Evolutionary conservation across 2,888 invertebrate genomes (phyloP).

Genomic region (Caenorhabditis angaria): DNA sequence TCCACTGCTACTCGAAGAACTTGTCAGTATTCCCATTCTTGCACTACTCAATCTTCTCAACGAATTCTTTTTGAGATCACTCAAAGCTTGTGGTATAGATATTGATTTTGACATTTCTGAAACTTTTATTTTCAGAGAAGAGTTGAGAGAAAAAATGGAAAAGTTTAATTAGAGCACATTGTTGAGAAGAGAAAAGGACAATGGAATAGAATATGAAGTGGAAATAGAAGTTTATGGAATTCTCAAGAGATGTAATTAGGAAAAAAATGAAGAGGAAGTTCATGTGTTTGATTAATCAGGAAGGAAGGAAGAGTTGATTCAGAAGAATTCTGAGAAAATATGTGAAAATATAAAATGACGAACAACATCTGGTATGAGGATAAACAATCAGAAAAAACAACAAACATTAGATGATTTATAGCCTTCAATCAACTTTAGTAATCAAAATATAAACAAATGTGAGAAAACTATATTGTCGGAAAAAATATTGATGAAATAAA

Average conservation of each 20-base stretch:
- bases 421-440: no score
- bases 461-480: no score
- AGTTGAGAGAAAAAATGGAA: no score
- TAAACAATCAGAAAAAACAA: no score
- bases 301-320: no score
- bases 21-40: neutral
- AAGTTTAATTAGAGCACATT: neutral
- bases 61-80: constrained; percentile 47
- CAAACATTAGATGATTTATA: no score
- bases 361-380: no score
- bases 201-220: constrained; percentile 15
- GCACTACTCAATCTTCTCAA: constrained; percentile 44
- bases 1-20: neutral
- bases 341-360: no score
- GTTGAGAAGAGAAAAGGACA: neutral
- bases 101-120: constrained; percentile 55
- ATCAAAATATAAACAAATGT: no score
- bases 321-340: no score
- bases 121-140: neutral
- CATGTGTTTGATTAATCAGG: no score
- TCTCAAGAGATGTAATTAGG: neutral
- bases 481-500: no score
- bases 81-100: constrained; percentile 54
- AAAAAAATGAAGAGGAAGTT: neutral
- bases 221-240: neutral